Evolutionary conservation across 2,888 invertebrate species (phyloP).

Genomic region (Heliconius sara): DNA sequence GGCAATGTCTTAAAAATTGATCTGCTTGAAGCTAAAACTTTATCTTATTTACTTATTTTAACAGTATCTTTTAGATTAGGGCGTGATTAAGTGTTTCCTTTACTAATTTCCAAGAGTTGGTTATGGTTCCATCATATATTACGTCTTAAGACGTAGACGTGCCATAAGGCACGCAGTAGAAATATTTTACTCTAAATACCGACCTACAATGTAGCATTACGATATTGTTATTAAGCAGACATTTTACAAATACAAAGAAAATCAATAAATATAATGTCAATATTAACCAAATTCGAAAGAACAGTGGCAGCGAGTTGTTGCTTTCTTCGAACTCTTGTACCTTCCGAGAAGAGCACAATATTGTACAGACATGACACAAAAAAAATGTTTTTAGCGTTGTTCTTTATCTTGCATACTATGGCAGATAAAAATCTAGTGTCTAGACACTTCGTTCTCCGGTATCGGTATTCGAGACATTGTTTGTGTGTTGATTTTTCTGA

Average conservation of each 20-base stretch:
- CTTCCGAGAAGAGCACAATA: constrained; percentile 44
- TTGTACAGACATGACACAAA: constrained; percentile 27
- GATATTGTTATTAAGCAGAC: not conserved
- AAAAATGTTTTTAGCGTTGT: not conserved
- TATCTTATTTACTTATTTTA: too few relatives aligned
- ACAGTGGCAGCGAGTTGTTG: constrained; percentile 47
- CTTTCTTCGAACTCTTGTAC: constrained; percentile 53
- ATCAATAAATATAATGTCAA: constrained; percentile 49
- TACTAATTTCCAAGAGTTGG: not conserved
- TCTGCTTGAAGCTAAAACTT: not conserved
- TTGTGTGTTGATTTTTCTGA: too few relatives aligned
- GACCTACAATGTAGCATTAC: not conserved
- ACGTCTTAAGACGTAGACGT: not conserved
- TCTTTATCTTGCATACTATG: not conserved
- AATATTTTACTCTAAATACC: not conserved
- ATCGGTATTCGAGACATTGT: too few relatives aligned
- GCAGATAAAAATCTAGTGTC: too few relatives aligned
- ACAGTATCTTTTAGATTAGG: too few relatives aligned
- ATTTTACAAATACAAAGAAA: constrained; percentile 40
- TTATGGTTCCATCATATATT: too few relatives aligned
- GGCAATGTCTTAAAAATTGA: not conserved
- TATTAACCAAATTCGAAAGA: constrained; percentile 48
- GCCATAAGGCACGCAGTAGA: not conserved
- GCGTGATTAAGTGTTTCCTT: not conserved
- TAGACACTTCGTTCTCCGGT: too few relatives aligned